Conservation (phyloP, 2,113 vertebrate genomes). For the Vireo altiloquus region DNA sequence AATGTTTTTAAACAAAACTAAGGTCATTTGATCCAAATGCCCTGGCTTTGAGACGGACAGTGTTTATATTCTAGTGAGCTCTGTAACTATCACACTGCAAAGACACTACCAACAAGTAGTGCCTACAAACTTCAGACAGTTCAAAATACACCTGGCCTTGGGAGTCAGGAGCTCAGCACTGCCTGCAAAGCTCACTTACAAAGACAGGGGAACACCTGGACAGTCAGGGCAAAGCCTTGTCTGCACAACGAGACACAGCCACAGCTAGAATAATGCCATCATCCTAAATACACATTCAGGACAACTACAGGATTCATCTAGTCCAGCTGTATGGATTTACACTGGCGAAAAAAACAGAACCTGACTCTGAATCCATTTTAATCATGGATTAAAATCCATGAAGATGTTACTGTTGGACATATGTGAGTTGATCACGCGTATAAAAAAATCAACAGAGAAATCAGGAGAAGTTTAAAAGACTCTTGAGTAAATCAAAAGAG, state of each 20-base stretch:
- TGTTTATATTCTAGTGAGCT: not conserved
- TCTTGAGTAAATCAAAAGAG: not conserved
- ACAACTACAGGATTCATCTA: not conserved
- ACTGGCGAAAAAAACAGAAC: not conserved
- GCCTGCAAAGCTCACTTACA: not conserved
- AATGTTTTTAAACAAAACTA: not conserved
- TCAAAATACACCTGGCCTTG: not conserved
- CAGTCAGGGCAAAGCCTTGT: not conserved
- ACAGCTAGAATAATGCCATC: not conserved
- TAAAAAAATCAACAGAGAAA: not conserved
- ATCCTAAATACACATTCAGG: not conserved
- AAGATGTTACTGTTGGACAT: not conserved
- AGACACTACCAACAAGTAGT: not conserved
- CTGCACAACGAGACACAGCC: not conserved
- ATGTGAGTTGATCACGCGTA: not conserved
- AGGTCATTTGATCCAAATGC: not conserved
- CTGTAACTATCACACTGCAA: not conserved
- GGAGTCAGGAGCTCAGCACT: rapidly evolving
- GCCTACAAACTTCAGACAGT: not conserved
- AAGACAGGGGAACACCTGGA: not conserved
- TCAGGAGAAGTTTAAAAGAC: not conserved
- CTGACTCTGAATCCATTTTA: not conserved
- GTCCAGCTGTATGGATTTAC: not conserved
- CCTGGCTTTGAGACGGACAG: not conserved
- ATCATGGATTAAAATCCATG: not conserved